These are phyloP conservation scores for Xylocopa sonorina DNA, from an alignment of 1,140 invertebrate species.

Conservation along the genomic window DNA sequence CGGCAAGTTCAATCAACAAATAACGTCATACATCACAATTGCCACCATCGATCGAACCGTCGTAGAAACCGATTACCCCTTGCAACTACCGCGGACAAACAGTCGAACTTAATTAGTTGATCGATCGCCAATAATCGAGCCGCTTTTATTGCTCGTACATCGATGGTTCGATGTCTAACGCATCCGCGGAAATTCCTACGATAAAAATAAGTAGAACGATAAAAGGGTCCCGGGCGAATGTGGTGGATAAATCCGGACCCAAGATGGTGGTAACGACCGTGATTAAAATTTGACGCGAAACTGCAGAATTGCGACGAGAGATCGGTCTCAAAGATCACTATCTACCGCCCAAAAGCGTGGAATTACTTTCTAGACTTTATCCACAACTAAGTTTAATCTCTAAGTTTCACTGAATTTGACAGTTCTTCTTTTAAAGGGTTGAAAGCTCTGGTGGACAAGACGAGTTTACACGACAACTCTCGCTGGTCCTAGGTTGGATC, in stretches of 20 bases:
- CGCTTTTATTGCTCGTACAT: not conserved
- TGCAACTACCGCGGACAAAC: not conserved
- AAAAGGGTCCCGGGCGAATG: not conserved
- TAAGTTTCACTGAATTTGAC: no score
- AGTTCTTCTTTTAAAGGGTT: no score
- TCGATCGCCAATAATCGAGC: not conserved
- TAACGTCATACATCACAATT: not conserved
- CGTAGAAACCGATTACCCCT: not conserved
- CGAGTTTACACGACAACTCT: no score
- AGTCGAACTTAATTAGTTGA: not conserved
- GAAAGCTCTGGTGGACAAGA: no score
- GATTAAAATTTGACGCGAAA: slow-evolving; percentile 3
- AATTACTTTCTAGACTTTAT: no score
- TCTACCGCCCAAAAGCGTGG: no score
- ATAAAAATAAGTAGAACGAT: not conserved
- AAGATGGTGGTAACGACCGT: not conserved
- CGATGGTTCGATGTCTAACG: not conserved
- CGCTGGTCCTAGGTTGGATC: no score
- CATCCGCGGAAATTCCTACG: not conserved
- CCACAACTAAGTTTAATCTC: no score
- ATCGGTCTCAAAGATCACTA: no score
- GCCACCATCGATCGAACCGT: not conserved
- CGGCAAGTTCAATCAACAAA: not conserved
- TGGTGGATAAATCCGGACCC: not conserved
- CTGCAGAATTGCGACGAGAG: no score